phyloP scores from a whole-genome alignment of 1,140 invertebrate genomes.

The Antheraea mylitta region DNA sequence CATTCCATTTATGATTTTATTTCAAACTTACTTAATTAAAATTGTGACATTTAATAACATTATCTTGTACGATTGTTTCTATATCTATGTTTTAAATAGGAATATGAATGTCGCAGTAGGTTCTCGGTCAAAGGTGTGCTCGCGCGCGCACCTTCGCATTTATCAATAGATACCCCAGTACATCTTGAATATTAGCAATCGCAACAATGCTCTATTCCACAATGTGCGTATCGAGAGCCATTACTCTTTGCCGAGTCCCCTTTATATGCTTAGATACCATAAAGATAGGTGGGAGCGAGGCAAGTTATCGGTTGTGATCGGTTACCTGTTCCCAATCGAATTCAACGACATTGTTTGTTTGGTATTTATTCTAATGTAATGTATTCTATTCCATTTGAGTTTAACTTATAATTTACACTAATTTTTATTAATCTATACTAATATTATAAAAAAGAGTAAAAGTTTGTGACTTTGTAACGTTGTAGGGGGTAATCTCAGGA shows the following conservation, averaged over 20 bases:
- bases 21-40: too few relatives aligned
- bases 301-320: constrained; percentile 37
- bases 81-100: constrained; percentile 11
- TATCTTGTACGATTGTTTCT: too few relatives aligned
- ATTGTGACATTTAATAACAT: too few relatives aligned
- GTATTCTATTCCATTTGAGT: neutral
- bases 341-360: constrained; percentile 29
- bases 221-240: constrained; percentile 55
- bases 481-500: too few relatives aligned
- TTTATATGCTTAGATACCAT: constrained; percentile 58
- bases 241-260: constrained; percentile 55
- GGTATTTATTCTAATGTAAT: neutral
- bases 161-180: constrained; percentile 30
- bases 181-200: constrained; percentile 43
- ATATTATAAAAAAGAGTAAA: too few relatives aligned
- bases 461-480: too few relatives aligned
- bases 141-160: constrained; percentile 24
- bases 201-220: constrained; percentile 46
- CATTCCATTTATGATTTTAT: too few relatives aligned
- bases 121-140: constrained; percentile 24
- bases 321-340: constrained; percentile 40
- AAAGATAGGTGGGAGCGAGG: constrained; percentile 51
- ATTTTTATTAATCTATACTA: too few relatives aligned
- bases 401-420: too few relatives aligned
- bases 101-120: constrained; percentile 29